Base-by-base conservation (phyloP, 2,797 vertebrate species). In the Lindbergichthys nudifrons region DNA sequence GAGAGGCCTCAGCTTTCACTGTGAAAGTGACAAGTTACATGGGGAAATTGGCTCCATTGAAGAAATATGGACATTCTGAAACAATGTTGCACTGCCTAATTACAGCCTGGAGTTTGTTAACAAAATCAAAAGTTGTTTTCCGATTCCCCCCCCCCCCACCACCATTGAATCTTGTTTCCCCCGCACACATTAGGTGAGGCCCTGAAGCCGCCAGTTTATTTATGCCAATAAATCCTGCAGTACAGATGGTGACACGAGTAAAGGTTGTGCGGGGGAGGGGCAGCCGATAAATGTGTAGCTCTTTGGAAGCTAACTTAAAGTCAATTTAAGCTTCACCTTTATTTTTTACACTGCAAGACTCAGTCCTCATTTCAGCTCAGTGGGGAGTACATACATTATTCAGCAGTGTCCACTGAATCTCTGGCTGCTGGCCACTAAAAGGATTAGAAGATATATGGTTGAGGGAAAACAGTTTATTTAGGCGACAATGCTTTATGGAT, bases 371-470 rank as follows among this genome's bases (percentile, higher is more conserved):
- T 82, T 81, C 69, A 73, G 59, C 77, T 77, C 70, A 54, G 71
- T 57, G 23, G 53, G 74, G 59, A 75, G 43, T 48, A 74, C 68
- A 85, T 91, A 70, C 83, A 89, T 90, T 85, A 90, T 90, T 87
- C 86, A 87, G 52, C 67, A 64, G 51, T 69, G 78, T 89, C 77
- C 83, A 77, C 70, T 77, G 75, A 60, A 58, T 76, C 56, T 66
- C 81, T 87, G 84, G 85, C 81, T 83, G 83, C 57, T 21, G 68
- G 86, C 80, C 84, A 81, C 73, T 76, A 65, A 85, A 70, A 81
- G 81, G 84, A 90, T 90, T 85, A 81, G 41, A 87, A 75, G 82
- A 93, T 88, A 73, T 87, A 85, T 85, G 68, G 69, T 56, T 26
- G 42, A 47, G 52, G 18, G 54, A 61, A 82, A 80, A 77, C 67